Percentiles rank a stretch among this genome's conserved stretches.
These are phyloP conservation scores for Drosophila watanabei DNA, from an alignment of 1,140 invertebrate species.

Conservation along the genomic window DNA sequence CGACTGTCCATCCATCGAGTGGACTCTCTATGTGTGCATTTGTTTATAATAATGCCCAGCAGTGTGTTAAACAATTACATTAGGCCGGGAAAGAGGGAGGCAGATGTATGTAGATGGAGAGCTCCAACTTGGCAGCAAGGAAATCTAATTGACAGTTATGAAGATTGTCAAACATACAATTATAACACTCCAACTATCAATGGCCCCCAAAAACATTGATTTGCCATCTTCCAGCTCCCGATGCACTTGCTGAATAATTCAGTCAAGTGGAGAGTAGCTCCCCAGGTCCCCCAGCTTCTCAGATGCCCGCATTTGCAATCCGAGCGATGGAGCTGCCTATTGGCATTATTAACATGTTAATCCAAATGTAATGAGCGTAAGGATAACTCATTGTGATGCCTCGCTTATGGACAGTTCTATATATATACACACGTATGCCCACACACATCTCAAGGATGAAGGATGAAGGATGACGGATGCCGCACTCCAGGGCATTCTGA, in stretches of 20 bases:
- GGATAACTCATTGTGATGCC: slow-evolving; percentile 71
- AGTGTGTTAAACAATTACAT: slow-evolving; percentile 82
- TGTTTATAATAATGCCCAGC: slow-evolving; percentile 79
- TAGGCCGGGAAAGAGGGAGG: slow-evolving; percentile 21
- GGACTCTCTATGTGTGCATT: slow-evolving; percentile 33
- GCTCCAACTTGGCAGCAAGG: slow-evolving; percentile 46
- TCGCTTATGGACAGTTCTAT: slow-evolving; percentile 42
- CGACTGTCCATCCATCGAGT: background rate
- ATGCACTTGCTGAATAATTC: slow-evolving; percentile 55
- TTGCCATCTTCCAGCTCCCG: slow-evolving; percentile 15
- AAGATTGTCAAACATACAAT: slow-evolving; percentile 84
- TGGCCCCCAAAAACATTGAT: slow-evolving; percentile 60
- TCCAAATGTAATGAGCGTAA: slow-evolving; percentile 82
- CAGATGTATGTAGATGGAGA: too few species aligned
- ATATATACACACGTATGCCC: background rate
- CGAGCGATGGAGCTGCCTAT: slow-evolving; percentile 12
- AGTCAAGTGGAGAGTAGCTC: slow-evolving; percentile 27
- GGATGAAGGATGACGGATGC: slow-evolving; percentile 15
- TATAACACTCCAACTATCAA: slow-evolving; percentile 74
- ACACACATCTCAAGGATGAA: background rate
- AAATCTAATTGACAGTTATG: slow-evolving; percentile 84
- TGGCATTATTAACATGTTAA: slow-evolving; percentile 81
- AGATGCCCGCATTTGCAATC: slow-evolving; percentile 35
- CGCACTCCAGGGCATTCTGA: slow-evolving; percentile 29
- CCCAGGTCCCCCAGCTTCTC: background rate